Percentiles rank a stretch among this genome's conserved stretches.
Evolutionary conservation across 1,140 invertebrate species (phyloP).

Genomic region (Parapsyche elsis): DNA sequence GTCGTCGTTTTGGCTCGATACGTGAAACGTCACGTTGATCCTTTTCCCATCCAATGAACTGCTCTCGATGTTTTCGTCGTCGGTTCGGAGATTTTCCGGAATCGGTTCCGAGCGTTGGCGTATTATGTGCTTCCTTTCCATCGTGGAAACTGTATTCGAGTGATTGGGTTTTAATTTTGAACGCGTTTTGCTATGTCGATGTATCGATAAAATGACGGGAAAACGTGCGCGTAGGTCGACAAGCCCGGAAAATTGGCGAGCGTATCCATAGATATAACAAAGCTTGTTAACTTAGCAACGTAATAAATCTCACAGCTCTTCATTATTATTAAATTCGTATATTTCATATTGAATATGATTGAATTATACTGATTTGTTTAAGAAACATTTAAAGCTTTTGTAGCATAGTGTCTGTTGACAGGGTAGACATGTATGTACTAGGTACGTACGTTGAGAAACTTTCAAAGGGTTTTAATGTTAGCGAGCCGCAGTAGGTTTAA

Average conservation of each 20-base stretch:
- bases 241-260: not conserved
- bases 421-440: too few species aligned
- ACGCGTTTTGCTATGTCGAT: not conserved
- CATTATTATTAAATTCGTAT: too few species aligned
- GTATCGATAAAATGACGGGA: constrained; percentile 34
- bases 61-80: constrained; percentile 44
- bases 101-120: constrained; percentile 50
- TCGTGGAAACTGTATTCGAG: not conserved
- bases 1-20: constrained; percentile 49
- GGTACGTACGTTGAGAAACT: too few species aligned
- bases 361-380: too few species aligned
- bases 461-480: too few species aligned
- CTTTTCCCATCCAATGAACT: constrained; percentile 50
- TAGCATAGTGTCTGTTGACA: too few species aligned
- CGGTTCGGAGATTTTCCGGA: constrained; percentile 36
- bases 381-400: too few species aligned
- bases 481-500: too few species aligned
- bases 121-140: constrained; percentile 44
- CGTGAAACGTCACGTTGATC: constrained; percentile 43
- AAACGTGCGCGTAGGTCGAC: not conserved
- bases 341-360: too few species aligned
- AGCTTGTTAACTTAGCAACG: constrained; percentile 13
- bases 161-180: not conserved
- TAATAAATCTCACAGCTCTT: not conserved
- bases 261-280: constrained; percentile 17